Base-by-base conservation (phyloP, 2,888 invertebrate species). In the Gasteruption jaculator region DNA sequence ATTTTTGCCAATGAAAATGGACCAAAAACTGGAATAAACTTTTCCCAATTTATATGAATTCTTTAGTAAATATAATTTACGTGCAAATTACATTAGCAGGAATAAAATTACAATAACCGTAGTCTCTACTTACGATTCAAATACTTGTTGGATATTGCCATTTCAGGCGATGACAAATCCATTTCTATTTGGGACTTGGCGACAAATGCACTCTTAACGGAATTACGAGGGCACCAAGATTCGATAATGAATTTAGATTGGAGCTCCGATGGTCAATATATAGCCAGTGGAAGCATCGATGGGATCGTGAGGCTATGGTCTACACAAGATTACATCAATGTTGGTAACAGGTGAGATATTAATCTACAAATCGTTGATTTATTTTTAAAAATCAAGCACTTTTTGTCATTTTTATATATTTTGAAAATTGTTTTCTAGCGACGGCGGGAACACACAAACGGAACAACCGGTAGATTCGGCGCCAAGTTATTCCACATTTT, bases 161-260 rank as follows among this genome's bases (percentile, higher is more conserved):
- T 2, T 35, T 20, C 24, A 68, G 68, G 68, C 8, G 68, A 68
- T 37, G 70, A 69, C 45, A 69, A 66, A 45, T 56, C 50, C 26
- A 62, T 70, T 38, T 60, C 56, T 3, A 63, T 70, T 48, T 70
- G 69, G 68, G 70, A 70, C 53, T 56, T 70, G 39, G 60, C 69
- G 14, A 61, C 66, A 10, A 66, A 69, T 48, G 51, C 58, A 7
- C 48, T 65, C 42, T 38, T 70, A 8, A 68, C 66, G 18, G 65
- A 69, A 38, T 50, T 71, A 5, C 65, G 65, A 45, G 70, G 70
- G 20, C 70, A 70, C 38, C 58, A 69, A 38, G 67, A 69, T 36
- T 66, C 70, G 2, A 49, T 71, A 14, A 69, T 69, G 67, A 63
- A 68, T 56, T 55, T 71, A 41, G 70, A 71, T 41, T 71, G 70